Base-by-base conservation (phyloP, 2,888 invertebrate species). In the Sylvicola cinctus region DNA sequence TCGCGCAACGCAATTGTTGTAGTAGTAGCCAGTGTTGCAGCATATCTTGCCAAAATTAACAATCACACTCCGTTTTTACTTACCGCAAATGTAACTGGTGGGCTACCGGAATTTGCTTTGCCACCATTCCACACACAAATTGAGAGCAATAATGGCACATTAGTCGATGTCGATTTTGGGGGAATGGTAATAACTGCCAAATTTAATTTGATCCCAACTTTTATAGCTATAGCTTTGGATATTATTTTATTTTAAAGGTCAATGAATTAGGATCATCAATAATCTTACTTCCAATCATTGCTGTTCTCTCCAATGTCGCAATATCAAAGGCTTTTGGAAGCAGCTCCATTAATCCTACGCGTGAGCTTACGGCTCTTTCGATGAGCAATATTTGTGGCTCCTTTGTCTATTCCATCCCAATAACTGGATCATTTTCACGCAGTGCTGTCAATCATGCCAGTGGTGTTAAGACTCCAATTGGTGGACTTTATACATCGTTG, bases 361-460 rank as follows among this genome's bases (percentile, higher is more conserved):
- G 90, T 49, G 91, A 93, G 56, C 60, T 93, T 28, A 58, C 90
- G 27, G 87, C 90, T 0, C 65, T 91, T 8, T 83, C 84, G 0
- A 52, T 84, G 32, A 74, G 85, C 40, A 91, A 90, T 51, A 68
- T 90, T 29, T 58, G 83, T 28, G 90, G 90, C 0, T 78, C 85
- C 0, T 87, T 90, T 48, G 79, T 84, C 33, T 76, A 75, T 3
- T 83, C 90, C 0, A 88, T 90, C 71, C 90, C 91, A 0, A 78
- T 90, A n/a, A 80, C 84, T 3, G 90, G 84, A 4, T 84, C 84
- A 0, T 87, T 87, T 55, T 83, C 84, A 1, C 65, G 85, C 36
- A 81, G 87, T 39, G 91, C 91, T 15, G 88, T 93, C 1, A 91
- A 91, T 61, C 84, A 90, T 47, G 87, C 87, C n/a, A 87, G 87